Evolutionary conservation across 2,888 invertebrate genomes (phyloP), one percentile per base, ranked within the genome.

Genomic region (Pyrrhopygopsis socrates): DNA sequence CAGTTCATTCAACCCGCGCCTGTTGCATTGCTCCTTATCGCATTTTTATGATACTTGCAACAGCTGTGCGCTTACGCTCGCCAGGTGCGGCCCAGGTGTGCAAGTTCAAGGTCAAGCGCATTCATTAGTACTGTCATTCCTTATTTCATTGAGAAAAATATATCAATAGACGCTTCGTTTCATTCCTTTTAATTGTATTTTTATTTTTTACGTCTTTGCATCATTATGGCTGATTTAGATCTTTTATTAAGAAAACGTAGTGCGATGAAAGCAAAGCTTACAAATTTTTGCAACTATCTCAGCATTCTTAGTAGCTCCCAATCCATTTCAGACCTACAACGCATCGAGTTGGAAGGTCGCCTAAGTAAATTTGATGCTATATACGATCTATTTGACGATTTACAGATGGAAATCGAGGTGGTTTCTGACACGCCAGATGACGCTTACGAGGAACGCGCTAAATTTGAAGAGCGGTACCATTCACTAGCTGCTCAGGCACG

Each of bases 321-420:
- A 60, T 60, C 22, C 22, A 24, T 60, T 60, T 60, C 60, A 27
- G 34, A 34, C 34, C 34, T 34, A 34, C 34, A 34, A 34, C 34
- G 34, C 15, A 54, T 54, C 20, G 54, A 54, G 22, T 54, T 54
- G 54, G 54, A 54, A 54, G 54, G 54, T 54, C 54, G 54, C 20
- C 54, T 54, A n/a, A 54, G 15, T 22, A 54, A 54, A 54, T 54
- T 54, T 22, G 54, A 34, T 34, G 34, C 34, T 34, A 24, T 60
- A 60, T 60, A 60, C 6, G 60, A 60, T 60, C 2, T 22, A 2
- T 60, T 60, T 60, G 60, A 60, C 60, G 60, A 60, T 24, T 60
- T 60, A 60, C 60, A 60, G 60, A 60, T 60, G 27, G 24, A 60
- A 60, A 60, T 60, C 24, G 60, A 60, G 60, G 60, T 60, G 9